Evolutionary conservation across 1,140 invertebrate genomes (phyloP).

Genomic region (Drosophila navojoa): DNA sequence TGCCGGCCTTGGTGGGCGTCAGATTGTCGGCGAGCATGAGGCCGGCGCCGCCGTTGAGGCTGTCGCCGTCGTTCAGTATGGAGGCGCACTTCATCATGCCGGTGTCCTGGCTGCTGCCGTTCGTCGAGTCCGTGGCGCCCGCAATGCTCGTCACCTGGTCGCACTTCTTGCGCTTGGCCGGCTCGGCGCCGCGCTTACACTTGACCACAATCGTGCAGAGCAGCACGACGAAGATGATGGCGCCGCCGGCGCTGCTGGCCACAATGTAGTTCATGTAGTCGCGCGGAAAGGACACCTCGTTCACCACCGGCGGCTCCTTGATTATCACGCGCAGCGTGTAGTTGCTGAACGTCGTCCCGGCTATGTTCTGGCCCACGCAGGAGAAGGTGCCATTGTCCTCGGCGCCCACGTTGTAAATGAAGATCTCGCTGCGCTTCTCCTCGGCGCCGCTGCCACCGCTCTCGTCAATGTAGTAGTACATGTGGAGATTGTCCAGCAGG

Average conservation of each 20-base stretch:
- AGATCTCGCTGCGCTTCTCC: conserved; percentile 90
- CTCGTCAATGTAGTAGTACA: conserved; percentile 89
- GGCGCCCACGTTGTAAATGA: conserved; percentile 89
- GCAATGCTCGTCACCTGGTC: conserved; percentile 73
- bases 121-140: conserved; percentile 68
- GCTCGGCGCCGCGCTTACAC: conserved; percentile 85
- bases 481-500: conserved; percentile 86
- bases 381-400: conserved; percentile 92
- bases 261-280: conserved; percentile 87
- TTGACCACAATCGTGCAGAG: conserved; percentile 87
- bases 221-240: conserved; percentile 86
- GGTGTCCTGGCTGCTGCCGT: conserved; percentile 66
- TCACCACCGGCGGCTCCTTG: conserved; percentile 88
- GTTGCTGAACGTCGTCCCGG: conserved; percentile 90
- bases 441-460: conserved; percentile 86
- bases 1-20: conserved; percentile 71
- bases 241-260: conserved; percentile 87
- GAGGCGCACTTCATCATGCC: conserved; percentile 82
- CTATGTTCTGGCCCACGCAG: conserved; percentile 92
- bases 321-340: conserved; percentile 90
- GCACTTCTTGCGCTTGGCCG: conserved; percentile 85
- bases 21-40: conserved; percentile 61
- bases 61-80: conserved; percentile 76
- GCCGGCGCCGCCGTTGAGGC: conserved; percentile 63
- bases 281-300: conserved; percentile 87